Evolutionary conservation across 2,113 vertebrate species (phyloP).

Genomic region (Chlamydotis undulata): DNA sequence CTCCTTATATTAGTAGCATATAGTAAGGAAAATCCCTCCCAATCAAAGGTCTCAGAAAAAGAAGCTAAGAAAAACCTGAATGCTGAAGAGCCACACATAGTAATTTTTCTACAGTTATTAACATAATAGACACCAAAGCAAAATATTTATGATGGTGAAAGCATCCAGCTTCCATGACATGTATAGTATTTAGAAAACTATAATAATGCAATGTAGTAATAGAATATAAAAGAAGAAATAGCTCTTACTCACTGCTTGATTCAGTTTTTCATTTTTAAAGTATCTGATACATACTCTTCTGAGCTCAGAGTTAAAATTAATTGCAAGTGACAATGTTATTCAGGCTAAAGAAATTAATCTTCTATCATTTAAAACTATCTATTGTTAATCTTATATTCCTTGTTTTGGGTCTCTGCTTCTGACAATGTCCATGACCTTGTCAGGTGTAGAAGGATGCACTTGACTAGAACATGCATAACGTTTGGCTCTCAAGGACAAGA

Average conservation of each 20-base stretch:
- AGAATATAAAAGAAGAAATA: background rate
- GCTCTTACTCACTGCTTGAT: background rate
- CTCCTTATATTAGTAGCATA: background rate
- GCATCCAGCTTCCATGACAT: background rate
- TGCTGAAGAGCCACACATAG: background rate
- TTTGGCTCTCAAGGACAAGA: slow-evolving; percentile 20
- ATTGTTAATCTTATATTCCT: slow-evolving; percentile 28
- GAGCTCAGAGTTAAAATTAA: slow-evolving; percentile 35
- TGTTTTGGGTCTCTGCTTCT: background rate
- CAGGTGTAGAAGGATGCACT: background rate
- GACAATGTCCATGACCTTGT: slow-evolving; percentile 15
- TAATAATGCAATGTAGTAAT: background rate
- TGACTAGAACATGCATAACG: background rate
- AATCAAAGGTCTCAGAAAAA: background rate
- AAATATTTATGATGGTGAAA: background rate
- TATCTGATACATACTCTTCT: background rate
- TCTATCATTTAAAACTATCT: slow-evolving; percentile 6
- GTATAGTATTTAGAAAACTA: background rate
- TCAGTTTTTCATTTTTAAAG: background rate
- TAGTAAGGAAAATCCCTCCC: background rate
- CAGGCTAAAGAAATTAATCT: slow-evolving; percentile 28
- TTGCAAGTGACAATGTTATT: slow-evolving; percentile 18
- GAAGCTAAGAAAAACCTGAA: background rate
- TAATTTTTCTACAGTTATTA: background rate
- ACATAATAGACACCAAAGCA: background rate